A percentile compares a stretch with the other conserved stretches of the same genome.
These are phyloP conservation scores for Lasius fuliginosus DNA, from an alignment of 2,888 invertebrate genomes.

Conservation along the genomic window DNA sequence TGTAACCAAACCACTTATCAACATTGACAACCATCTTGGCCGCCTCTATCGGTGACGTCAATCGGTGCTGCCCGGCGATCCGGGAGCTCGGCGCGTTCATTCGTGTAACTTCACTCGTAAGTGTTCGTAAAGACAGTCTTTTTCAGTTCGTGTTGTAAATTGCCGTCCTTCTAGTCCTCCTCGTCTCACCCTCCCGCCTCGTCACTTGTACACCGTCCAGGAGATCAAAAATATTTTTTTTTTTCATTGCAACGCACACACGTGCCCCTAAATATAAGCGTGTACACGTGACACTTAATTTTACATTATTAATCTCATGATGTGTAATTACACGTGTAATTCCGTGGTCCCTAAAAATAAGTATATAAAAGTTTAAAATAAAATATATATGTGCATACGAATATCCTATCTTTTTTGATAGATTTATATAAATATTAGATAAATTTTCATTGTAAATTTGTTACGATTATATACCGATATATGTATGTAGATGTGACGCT, in stretches of 20 bases:
- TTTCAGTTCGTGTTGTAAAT: background rate
- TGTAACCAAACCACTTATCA: slow-evolving; percentile 82
- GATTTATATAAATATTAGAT: background rate
- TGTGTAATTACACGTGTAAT: background rate
- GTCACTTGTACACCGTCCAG: background rate
- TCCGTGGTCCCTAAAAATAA: background rate
- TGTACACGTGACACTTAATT: background rate
- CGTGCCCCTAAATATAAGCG: background rate
- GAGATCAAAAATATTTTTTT: slow-evolving; percentile 7
- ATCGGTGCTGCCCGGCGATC: slow-evolving; percentile 71
- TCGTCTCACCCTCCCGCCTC: no score
- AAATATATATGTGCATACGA: background rate
- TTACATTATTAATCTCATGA: background rate
- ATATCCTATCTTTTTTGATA: background rate
- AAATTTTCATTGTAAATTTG: background rate
- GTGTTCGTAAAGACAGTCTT: slow-evolving; percentile 56
- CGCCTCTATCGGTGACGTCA: slow-evolving; percentile 79
- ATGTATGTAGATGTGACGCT: background rate
- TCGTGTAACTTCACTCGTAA: slow-evolving; percentile 48
- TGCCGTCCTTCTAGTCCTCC: background rate
- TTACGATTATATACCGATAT: background rate
- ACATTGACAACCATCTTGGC: slow-evolving; percentile 85
- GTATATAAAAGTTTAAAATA: background rate
- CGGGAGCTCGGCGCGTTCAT: slow-evolving; percentile 64
- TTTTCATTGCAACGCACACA: background rate